Evolutionary conservation across 1,140 invertebrate genomes (phyloP).

Genomic region (Dendroctonus valens): DNA sequence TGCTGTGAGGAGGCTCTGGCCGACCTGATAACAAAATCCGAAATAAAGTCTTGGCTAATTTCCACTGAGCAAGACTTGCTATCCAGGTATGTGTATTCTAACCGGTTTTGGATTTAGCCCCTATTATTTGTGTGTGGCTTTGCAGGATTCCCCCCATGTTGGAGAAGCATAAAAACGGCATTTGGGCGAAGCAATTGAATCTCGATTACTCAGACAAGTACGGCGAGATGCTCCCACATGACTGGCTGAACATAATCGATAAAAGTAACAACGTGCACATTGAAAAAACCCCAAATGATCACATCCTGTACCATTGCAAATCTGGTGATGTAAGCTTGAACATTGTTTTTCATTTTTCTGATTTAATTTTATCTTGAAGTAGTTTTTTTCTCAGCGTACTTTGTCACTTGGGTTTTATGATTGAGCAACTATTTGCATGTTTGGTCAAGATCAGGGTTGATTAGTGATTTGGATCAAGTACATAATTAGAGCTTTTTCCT

Average conservation of each 20-base stretch:
- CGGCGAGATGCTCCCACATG: slow-evolving; percentile 42
- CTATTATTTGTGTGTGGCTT: background rate
- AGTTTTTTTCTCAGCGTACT: too few relatives aligned
- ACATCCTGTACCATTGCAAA: slow-evolving; percentile 41
- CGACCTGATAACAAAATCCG: slow-evolving; percentile 48
- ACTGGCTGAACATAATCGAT: slow-evolving; percentile 47
- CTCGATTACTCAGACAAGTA: slow-evolving; percentile 44
- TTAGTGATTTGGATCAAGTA: background rate
- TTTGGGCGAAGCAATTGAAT: slow-evolving; percentile 46
- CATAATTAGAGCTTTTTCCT: background rate
- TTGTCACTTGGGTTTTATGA: too few relatives aligned
- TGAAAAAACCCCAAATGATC: slow-evolving; percentile 32
- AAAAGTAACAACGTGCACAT: slow-evolving; percentile 37
- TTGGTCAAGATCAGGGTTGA: background rate
- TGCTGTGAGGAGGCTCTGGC: slow-evolving; percentile 56
- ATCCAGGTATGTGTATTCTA: slow-evolving; percentile 37
- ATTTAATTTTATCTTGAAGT: background rate
- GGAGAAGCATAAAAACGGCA: slow-evolving; percentile 36
- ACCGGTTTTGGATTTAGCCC: background rate
- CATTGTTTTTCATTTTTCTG: background rate
- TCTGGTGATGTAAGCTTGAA: slow-evolving; percentile 44
- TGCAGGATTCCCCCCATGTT: slow-evolving; percentile 34
- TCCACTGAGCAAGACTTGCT: slow-evolving; percentile 47
- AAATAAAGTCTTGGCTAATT: slow-evolving; percentile 37
- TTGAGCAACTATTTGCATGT: background rate